These are phyloP conservation scores for Xestobium rufovillosum DNA, from an alignment of 2,888 invertebrate genomes.

Conservation along the genomic window DNA sequence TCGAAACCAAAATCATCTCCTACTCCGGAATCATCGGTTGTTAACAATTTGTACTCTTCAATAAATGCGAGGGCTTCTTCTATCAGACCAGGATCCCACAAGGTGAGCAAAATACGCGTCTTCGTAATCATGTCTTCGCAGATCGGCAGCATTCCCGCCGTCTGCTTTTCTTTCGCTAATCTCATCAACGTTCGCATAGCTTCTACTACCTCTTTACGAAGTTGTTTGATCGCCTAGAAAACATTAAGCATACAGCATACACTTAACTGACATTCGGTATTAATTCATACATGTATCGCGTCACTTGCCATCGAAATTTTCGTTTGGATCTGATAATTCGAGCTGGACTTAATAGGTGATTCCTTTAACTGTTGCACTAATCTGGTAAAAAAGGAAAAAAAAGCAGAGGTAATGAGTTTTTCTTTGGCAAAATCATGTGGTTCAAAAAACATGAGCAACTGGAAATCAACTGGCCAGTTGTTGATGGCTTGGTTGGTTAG, in stretches of 20 bases:
- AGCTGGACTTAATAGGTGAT: constrained; percentile 52
- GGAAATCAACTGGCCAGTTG: no score
- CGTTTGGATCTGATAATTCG: constrained; percentile 59
- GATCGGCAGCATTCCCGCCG: constrained; percentile 65
- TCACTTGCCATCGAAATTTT: constrained; percentile 78
- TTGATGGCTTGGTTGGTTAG: no score
- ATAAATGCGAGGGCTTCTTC: constrained; percentile 80
- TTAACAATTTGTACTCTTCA: constrained; percentile 62
- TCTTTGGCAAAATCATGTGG: no score
- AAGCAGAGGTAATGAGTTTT: no score
- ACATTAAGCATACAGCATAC: constrained; percentile 5
- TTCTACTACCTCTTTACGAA: constrained; percentile 68
- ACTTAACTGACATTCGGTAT: background rate
- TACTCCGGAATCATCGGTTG: constrained; percentile 38
- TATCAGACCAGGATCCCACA: constrained; percentile 80
- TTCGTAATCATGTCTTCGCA: constrained; percentile 72
- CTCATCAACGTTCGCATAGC: constrained; percentile 69
- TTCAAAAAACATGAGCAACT: no score
- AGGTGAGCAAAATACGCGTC: constrained; percentile 67
- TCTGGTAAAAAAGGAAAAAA: constrained; percentile 40
- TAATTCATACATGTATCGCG: constrained; percentile 63
- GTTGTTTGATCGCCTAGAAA: constrained; percentile 58
- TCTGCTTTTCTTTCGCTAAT: constrained; percentile 65
- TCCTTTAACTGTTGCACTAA: constrained; percentile 76
- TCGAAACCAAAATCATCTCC: constrained; percentile 36